Base-by-base conservation (phyloP, 1,140 invertebrate genomes). In the Diabrotica undecimpunctata region DNA sequence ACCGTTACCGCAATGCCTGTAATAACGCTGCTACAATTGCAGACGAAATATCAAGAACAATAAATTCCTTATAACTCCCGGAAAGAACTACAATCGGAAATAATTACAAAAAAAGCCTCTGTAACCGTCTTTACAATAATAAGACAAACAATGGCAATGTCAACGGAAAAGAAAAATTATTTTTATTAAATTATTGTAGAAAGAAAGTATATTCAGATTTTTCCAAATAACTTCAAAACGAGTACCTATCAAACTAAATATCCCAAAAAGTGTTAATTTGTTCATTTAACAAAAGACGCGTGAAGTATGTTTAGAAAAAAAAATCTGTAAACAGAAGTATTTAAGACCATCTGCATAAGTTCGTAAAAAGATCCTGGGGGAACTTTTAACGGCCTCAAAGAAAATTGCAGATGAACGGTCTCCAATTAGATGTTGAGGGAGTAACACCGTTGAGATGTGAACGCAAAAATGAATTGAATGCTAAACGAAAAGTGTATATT, bases 401-500 rank as follows among this genome's bases (percentile, higher is more conserved):
- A 61, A 61, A 61, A 61, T 61, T 61, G 14, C 59, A 61, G 46
- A 50, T 52, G 59, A 61, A 53, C 59, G 59, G 35, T 61, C 59
- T 52, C 50, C 59, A 61, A 61, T 61, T 61, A 61, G 59, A 61
- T 50, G 37, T 61, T 61, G 14, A 61, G 59, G 46, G 59, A 59
- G 36, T 35, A 25, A 25, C 25, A 10, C 8, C 11, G 13, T 52
- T 6, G 13, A n/a, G 13, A 52, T 12, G 4, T 13, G 51, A 52
- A 10, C 8, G 13, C n/a, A 52, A 52, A 13, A 5, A 12, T 13
- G 11, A 52, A n/a, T 10, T 14, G 56, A 67, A 67, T 67, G 57
- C 61, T 64, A 59, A 67, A 64, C 64, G 66, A 67, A 67, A 67
- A 64, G 64, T 67, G 54, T 60, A 64, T 8, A 54, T 67, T 61